Conservation (phyloP, 30 jellyfish, hydroid and myxozoan species). For the Turritopsis rubra region DNA sequence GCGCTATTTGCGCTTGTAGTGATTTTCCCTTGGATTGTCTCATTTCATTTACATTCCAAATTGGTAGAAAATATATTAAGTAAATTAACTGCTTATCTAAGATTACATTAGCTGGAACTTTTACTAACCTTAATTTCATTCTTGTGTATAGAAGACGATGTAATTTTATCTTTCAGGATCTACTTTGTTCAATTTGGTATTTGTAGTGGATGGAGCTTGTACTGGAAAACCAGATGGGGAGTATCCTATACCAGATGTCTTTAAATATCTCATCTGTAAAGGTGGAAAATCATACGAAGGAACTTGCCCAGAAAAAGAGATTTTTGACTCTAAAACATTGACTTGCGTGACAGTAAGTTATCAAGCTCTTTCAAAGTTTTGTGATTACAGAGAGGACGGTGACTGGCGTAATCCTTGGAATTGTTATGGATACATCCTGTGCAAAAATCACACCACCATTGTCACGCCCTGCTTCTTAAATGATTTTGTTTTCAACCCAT, state of each 20-base stretch:
- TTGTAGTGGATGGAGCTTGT: conserved; percentile 34
- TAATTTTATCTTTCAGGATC: background rate
- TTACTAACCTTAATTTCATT: no score
- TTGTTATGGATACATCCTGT: conserved; percentile 5
- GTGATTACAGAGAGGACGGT: conserved; percentile 23
- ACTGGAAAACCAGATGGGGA: conserved; percentile 58
- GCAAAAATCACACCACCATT: background rate
- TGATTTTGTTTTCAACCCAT: conserved; percentile 32
- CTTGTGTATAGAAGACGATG: background rate
- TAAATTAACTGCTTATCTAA: no score
- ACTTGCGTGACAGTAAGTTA: background rate
- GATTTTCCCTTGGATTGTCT: no score
- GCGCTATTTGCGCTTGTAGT: no score
- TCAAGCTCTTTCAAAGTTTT: conserved; percentile 16
- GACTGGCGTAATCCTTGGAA: conserved; percentile 40
- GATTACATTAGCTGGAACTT: no score
- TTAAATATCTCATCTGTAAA: conserved; percentile 50
- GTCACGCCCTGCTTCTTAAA: conserved; percentile 7
- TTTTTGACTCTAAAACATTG: conserved; percentile 16
- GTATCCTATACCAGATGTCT: conserved; percentile 61
- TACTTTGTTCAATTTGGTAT: background rate
- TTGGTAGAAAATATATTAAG: no score
- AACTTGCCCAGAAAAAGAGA: conserved; percentile 56
- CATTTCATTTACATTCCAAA: no score
- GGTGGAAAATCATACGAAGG: conserved; percentile 33